Evolutionary conservation across 2,113 vertebrate species (phyloP).

Genomic region (Ahaetulla prasina): DNA sequence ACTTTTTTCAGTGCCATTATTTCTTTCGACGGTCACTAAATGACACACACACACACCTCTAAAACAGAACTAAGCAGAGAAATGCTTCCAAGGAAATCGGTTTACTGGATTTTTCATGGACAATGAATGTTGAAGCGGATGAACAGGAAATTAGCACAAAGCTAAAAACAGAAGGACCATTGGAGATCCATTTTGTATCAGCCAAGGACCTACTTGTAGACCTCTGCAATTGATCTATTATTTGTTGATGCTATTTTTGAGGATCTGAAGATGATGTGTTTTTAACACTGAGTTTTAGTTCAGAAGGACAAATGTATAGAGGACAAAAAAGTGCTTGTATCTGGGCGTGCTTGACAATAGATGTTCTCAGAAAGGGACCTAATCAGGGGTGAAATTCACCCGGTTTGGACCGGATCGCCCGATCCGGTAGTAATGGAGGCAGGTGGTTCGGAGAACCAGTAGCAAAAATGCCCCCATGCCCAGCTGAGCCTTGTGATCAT

Average conservation of each 20-base stretch:
- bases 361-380: background rate
- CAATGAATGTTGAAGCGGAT: background rate
- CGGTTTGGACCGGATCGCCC: too few species aligned
- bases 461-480: too few species aligned
- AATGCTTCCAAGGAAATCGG: background rate
- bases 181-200: background rate
- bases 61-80: background rate
- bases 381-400: too few species aligned
- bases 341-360: background rate
- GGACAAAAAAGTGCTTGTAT: background rate
- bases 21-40: too few species aligned
- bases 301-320: background rate
- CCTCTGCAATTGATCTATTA: background rate
- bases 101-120: background rate
- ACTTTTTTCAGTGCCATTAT: too few species aligned
- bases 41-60: background rate
- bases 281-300: background rate
- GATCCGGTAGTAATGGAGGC: too few species aligned
- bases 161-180: background rate
- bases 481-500: too few species aligned
- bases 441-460: too few species aligned
- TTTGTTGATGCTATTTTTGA: background rate
- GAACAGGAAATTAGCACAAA: background rate
- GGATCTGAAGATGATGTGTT: background rate
- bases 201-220: background rate